Conservation (phyloP, 2,113 vertebrate species). For the Globicephala melas region DNA sequence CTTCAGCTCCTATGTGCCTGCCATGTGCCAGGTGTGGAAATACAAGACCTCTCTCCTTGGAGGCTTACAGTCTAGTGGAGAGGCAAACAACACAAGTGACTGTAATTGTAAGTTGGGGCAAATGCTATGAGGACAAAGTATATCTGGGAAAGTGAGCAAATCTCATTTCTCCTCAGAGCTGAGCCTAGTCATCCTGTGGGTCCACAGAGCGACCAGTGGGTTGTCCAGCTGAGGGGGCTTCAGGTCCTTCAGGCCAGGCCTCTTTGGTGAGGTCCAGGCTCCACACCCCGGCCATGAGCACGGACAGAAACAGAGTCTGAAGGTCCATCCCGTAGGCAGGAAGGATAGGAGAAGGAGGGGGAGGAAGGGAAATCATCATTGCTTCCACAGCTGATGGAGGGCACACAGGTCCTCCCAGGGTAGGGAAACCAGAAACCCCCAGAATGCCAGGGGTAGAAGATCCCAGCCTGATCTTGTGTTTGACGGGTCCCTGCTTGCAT, state of each 20-base stretch:
- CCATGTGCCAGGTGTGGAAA: neutral
- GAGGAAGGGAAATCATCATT: neutral
- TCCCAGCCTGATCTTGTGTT: neutral
- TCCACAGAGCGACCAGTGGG: neutral
- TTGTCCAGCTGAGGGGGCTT: neutral
- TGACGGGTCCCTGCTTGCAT: neutral
- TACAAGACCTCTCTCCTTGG: neutral
- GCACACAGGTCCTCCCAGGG: neutral
- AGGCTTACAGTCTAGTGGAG: neutral
- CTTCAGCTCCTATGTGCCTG: neutral
- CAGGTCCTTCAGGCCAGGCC: neutral
- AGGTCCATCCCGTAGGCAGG: neutral
- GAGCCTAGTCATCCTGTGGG: fast-evolving
- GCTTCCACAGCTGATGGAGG: neutral
- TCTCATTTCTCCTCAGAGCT: neutral
- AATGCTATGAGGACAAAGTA: neutral
- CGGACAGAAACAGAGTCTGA: neutral
- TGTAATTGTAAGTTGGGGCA: neutral
- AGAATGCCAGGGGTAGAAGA: neutral
- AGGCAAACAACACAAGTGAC: neutral
- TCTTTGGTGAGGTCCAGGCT: neutral
- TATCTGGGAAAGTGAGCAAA: neutral
- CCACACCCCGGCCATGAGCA: neutral
- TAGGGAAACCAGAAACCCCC: neutral
- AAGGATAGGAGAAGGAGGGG: neutral